Conservation (phyloP, 2,797 vertebrate genomes). For the Anguilla anguilla region DNA sequence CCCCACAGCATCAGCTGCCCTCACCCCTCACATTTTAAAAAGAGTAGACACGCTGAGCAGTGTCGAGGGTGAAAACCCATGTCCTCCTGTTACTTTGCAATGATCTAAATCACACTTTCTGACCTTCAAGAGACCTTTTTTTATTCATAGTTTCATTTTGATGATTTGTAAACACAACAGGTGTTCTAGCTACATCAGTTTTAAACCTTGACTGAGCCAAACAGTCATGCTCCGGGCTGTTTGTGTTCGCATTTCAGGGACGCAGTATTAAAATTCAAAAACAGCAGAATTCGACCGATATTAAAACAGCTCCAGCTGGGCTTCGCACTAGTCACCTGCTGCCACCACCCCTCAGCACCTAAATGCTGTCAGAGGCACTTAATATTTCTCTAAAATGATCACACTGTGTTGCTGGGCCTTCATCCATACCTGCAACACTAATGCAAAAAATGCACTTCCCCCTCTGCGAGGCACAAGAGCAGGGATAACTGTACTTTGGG, state of each 20-base stretch:
- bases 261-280: not conserved
- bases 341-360: not conserved
- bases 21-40: not conserved
- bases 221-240: not conserved
- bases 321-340: not conserved
- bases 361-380: not conserved
- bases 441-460: not conserved
- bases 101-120: not conserved
- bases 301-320: not conserved
- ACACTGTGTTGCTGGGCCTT: not conserved
- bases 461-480: not conserved
- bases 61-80: not conserved
- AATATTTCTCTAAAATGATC: not conserved
- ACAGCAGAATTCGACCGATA: not conserved
- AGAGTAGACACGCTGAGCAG: too few relatives aligned
- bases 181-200: not conserved
- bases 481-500: conserved; percentile 1
- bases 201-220: not conserved
- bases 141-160: not conserved
- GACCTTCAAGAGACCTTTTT: not conserved
- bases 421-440: not conserved
- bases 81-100: not conserved
- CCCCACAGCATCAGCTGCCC: not conserved
- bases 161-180: not conserved
- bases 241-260: not conserved